Evolutionary conservation across 2,888 invertebrate species (phyloP), one percentile per base, ranked within the genome.

Genomic region (Stegana nigrithorax): DNA sequence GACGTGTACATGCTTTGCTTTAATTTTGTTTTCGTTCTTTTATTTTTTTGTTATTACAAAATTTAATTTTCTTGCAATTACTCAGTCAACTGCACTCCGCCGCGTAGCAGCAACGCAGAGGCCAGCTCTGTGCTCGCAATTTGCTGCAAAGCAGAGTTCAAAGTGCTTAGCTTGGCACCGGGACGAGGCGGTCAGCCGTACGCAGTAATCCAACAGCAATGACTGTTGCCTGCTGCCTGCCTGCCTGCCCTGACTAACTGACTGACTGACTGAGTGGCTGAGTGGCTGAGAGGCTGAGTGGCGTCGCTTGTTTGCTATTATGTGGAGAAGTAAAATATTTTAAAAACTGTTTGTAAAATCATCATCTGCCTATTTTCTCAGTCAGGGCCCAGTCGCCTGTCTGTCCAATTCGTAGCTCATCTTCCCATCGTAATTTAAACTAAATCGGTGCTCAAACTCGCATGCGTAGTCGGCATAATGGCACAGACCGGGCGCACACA

Each of bases 391-490:
- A 58, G 62, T 58, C 65, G 64, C 60, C 63, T 67, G 50, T 47
- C 68, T 73, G 74, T 68, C 66, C 72, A 66, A 69, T 55, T 55
- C 21, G 53, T 55, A 63, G 78, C 72, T 65, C 77, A 74, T 78
- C 78, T 81, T 81, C 76, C 71, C 78, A 78, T 75, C 75, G 80
- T 81, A 83, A 82, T 83, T 82, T 82, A 81, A 82, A 83, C 81
- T 82, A 83, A 82, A 82, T 82, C 82, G 82, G 75, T 78, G 74
- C 75, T 63, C 56, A 50, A 42, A 55, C 53, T 77, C 60, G 73
- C 71, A 66, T 78, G 78, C 78, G 77, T 79, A 79, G 59, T 65
- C 57, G 57, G 67, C 60, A 53, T 64, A 67, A 64, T 53, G 67
- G 67, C 60, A 39, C 56, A 29, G 17, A 4, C 10, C 14, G 50